Base-by-base conservation (phyloP, 2,888 invertebrate genomes). In the Lycia hirtaria region DNA sequence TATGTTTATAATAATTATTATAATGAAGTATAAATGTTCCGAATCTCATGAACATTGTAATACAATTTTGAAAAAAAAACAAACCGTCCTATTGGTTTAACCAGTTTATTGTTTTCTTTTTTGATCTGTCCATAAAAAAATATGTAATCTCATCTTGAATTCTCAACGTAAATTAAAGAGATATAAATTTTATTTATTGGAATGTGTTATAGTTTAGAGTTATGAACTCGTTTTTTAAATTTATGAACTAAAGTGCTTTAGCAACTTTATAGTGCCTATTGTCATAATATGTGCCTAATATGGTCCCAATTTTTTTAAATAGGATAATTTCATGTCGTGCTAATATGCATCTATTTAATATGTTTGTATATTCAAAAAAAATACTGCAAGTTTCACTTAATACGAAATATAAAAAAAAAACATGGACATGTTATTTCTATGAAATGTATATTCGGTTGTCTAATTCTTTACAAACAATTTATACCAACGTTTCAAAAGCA, bases 201-300 rank as follows among this genome's bases (percentile, higher is more conserved):
- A 17, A 35, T 35, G 2, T 15, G 15, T 17, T 9, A 10, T 22
- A 4, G 7, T 26, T 43, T 26, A 6, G 43, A 51, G 35, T 51
- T 51, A 35, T 51, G 1, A 50, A 51, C 43, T 51, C 19, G n/a
- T 12, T 19, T 44, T 37, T 26, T 19, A 9, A n/a, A n/a, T n/a
- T 32, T 7, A n/a, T 17, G 6, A 22, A 47, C 6, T 33, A 15
- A 28, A 45, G 30, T 20, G 45, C 53, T 53, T 45, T 20, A 28
- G 22, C 45, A 4, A 45, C 4, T 5, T 28, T 1, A 17, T 38
- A 40, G 54, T 54, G 54, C 54, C 47, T 54, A 33, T 17, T 14
- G 14, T 49, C 3, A 20, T 14, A 28, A 35, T 24, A 26, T 43
- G 50, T 56, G 50, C 44, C 48, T 56, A 43, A 40, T 48, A 32